A percentile compares a stretch with the other conserved stretches of the same genome.
Conservation (phyloP, 1,140 invertebrate genomes). For the Drosophila setifemur region DNA sequence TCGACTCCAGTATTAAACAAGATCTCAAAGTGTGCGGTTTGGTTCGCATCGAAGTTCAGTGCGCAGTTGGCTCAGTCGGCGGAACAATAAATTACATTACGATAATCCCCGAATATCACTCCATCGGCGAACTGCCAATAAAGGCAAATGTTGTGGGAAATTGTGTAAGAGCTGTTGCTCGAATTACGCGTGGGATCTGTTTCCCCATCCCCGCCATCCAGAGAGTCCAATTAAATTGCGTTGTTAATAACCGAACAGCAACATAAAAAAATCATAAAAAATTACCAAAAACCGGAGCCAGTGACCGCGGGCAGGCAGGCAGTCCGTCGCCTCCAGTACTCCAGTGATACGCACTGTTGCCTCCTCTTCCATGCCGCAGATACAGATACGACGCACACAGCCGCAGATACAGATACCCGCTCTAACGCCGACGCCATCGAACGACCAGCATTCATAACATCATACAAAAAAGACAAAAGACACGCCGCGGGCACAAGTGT, state of each 20-base stretch:
- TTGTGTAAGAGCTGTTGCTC: constrained; percentile 32
- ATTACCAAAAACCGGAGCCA: constrained; percentile 51
- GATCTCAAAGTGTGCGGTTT: constrained; percentile 69
- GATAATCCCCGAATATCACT: constrained; percentile 25
- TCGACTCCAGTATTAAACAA: constrained; percentile 71
- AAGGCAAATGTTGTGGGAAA: constrained; percentile 13
- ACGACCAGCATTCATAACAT: constrained; percentile 49
- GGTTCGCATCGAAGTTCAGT: not conserved
- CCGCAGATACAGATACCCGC: constrained; percentile 49
- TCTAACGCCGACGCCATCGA: constrained; percentile 44
- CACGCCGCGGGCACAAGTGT: constrained; percentile 70
- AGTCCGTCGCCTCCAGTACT: constrained; percentile 44
- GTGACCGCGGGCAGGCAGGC: constrained; percentile 60
- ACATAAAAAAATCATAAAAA: not conserved
- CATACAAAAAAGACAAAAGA: no score
- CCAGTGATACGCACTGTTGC: constrained; percentile 73
- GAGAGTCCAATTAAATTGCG: constrained; percentile 59
- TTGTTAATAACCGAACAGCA: constrained; percentile 46
- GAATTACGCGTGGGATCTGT: constrained; percentile 58
- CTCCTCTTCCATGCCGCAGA: constrained; percentile 73
- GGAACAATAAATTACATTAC: constrained; percentile 25
- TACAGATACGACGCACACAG: constrained; percentile 4
- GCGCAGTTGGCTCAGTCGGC: not conserved
- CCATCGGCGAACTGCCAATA: constrained; percentile 34
- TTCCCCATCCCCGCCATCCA: constrained; percentile 19